These are phyloP conservation scores for Helicorthomorpha holstii DNA, from an alignment of 1,140 invertebrate species.

Conservation along the genomic window DNA sequence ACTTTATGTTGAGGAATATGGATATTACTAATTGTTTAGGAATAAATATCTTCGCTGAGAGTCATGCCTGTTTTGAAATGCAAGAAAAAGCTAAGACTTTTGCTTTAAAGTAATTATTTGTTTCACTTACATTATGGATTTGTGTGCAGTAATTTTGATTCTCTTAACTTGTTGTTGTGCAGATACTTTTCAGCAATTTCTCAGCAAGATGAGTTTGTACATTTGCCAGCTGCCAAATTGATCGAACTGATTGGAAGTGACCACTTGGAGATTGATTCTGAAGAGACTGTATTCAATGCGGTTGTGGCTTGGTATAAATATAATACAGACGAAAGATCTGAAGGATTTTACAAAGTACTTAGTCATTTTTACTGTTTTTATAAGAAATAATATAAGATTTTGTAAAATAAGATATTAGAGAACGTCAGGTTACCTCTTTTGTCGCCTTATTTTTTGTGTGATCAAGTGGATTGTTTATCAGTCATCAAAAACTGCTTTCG, in stretches of 20 bases:
- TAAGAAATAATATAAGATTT: too few species aligned
- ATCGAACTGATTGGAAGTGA: conserved; percentile 35
- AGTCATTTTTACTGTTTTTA: background rate
- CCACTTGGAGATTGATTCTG: conserved; percentile 33
- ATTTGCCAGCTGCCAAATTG: conserved; percentile 27
- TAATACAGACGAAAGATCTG: conserved; percentile 15
- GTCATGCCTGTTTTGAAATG: conserved; percentile 32
- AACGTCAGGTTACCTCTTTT: conserved; percentile 36
- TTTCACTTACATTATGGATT: background rate
- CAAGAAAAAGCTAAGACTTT: conserved; percentile 29
- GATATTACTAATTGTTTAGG: conserved; percentile 36
- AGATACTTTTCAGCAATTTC: conserved; percentile 25
- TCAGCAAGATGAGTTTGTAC: conserved; percentile 32
- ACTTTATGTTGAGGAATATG: conserved; percentile 35
- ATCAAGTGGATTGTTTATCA: conserved; percentile 30
- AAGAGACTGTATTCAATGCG: conserved; percentile 37
- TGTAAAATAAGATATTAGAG: conserved; percentile 31
- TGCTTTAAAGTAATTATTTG: conserved; percentile 18
- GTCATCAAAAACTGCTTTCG: conserved; percentile 24
- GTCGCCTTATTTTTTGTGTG: conserved; percentile 39
- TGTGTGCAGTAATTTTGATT: background rate
- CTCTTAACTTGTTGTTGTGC: too few species aligned
- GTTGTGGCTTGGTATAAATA: conserved; percentile 33
- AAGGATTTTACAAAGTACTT: background rate
- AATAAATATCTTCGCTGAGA: conserved; percentile 39